Base-by-base conservation (phyloP, 1,140 invertebrate species). In the Drosophila sp. region DNA sequence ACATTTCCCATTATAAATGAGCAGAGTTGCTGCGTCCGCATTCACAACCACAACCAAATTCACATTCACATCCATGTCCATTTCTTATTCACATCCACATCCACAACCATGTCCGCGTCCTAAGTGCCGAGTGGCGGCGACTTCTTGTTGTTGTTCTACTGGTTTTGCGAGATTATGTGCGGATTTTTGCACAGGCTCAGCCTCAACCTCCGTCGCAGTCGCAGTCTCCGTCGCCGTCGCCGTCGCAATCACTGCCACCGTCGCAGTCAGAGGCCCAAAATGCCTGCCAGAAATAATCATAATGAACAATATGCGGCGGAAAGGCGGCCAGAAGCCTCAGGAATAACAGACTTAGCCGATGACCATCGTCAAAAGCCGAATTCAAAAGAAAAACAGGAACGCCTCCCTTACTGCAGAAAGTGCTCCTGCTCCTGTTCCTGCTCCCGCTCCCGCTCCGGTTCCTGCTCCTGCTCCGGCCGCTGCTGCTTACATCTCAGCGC, bases 121-220 rank as follows among this genome's bases (percentile, higher is more conserved):
- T 57, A 76, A 80, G 72, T 81, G 73, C 63, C 53, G 76, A 71
- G 51, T 80, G 56, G 48, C 64, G 56, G 57, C 78, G 73, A 70
- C 76, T 80, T 78, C 79, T 72, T 86, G 77, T 78, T 86, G 82
- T 78, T 89, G 82, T 74, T 87, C 83, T 83, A 87, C 83, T 87
- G 83, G 83, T 87, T 87, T 83, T 89, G 79, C 83, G 41, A 79
- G 83, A 87, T 87, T 89, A 87, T 87, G 83, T 87, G 79, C 83
- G 83, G 83, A 87, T 87, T 87, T 87, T 89, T 87, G 83, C 82
- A 86, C 81, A 83, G 75, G 16, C 78, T 48, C 40, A 45, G 13
- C 18, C 34, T 36, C 36, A 38, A 18, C 2, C 46, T 34, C 40
- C 27, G 29, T 3, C 40, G 18, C 48, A 46, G 40, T 14, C n/a